These are phyloP conservation scores for Nesidiocoris tenuis DNA, from an alignment of 2,888 invertebrate species.

Conservation along the genomic window DNA sequence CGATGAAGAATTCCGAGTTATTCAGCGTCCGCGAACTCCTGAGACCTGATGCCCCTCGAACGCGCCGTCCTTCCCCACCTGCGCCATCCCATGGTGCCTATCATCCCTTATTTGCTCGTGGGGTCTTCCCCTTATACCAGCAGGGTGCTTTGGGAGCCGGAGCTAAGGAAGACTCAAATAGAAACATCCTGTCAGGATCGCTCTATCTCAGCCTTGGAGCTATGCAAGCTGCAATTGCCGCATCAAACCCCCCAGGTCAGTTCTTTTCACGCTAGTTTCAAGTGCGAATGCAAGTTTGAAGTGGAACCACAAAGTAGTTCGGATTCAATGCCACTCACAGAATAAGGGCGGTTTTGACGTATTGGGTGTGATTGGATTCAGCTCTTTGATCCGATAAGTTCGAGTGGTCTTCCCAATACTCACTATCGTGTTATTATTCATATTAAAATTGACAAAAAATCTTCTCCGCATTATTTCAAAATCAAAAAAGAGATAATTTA, in stretches of 20 bases:
- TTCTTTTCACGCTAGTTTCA: too few species aligned
- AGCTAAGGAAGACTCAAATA: constrained; percentile 50
- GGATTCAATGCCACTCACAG: too few species aligned
- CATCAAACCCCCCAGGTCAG: constrained; percentile 35
- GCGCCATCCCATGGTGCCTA: constrained; percentile 52
- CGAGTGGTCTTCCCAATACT: too few species aligned
- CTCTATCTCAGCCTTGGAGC: constrained; percentile 65
- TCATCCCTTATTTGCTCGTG: constrained; percentile 53
- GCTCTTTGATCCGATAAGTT: too few species aligned
- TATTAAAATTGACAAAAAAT: too few species aligned
- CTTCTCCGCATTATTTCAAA: too few species aligned
- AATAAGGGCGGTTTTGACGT: too few species aligned
- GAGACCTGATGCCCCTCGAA: constrained; percentile 68
- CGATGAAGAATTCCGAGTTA: constrained; percentile 54
- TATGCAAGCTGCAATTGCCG: constrained; percentile 41
- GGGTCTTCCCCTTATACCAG: constrained; percentile 59
- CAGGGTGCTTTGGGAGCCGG: constrained; percentile 11
- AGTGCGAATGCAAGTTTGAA: too few species aligned
- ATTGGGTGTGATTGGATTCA: too few species aligned
- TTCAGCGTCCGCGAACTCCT: constrained; percentile 81
- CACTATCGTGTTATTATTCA: too few species aligned
- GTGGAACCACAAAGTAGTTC: too few species aligned
- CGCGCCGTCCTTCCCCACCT: constrained; percentile 52
- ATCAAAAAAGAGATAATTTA: too few species aligned
- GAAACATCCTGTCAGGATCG: constrained; percentile 58